Conservation (phyloP, 1,140 invertebrate genomes). For the Steinernema khuongi region DNA sequence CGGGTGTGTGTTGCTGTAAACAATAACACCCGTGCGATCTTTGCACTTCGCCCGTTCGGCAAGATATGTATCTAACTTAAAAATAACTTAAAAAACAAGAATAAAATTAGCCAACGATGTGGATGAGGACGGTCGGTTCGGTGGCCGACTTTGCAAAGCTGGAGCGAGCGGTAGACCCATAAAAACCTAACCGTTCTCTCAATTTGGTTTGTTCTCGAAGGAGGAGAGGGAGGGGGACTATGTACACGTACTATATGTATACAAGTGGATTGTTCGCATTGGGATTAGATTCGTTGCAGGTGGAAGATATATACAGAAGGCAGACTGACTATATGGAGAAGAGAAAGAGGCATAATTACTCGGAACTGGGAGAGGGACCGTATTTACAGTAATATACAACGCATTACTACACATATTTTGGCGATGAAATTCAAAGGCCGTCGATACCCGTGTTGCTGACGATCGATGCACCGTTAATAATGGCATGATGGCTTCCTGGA, state of each 20-base stretch:
- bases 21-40: not conserved
- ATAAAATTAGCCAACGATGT: slow-evolving; percentile 9
- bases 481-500: slow-evolving; percentile 16
- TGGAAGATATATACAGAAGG: slow-evolving; percentile 6
- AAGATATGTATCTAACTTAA: too few species aligned
- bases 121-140: not conserved
- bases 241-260: slow-evolving; percentile 12
- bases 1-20: not conserved
- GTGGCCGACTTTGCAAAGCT: not conserved
- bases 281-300: not conserved
- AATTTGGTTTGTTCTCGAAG: not conserved
- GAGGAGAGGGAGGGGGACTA: too few species aligned
- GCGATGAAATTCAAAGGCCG: not conserved
- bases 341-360: not conserved
- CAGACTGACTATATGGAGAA: not conserved
- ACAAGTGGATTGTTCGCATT: slow-evolving; percentile 13
- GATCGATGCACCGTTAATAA: too few species aligned
- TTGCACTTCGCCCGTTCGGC: not conserved
- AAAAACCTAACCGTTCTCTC: not conserved
- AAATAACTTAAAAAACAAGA: not conserved
- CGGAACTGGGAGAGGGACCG: not conserved
- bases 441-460: too few species aligned
- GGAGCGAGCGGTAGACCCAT: not conserved
- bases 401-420: slow-evolving; percentile 7
- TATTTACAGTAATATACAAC: slow-evolving; percentile 15